Percentiles rank a stretch among this genome's conserved stretches.
Evolutionary conservation across 2,113 vertebrate genomes (phyloP).

Genomic region (Pygoscelis adeliae): DNA sequence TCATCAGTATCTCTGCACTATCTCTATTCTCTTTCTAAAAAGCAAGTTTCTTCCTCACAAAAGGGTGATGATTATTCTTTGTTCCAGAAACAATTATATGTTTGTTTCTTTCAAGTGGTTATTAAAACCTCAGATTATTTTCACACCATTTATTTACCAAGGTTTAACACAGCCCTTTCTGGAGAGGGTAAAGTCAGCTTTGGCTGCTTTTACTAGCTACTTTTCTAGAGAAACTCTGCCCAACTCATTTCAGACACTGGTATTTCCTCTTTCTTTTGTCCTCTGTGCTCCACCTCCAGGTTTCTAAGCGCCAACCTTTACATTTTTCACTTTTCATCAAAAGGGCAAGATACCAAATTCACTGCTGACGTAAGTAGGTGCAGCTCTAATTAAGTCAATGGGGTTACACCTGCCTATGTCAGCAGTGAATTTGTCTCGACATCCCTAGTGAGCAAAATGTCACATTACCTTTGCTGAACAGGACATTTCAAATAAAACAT

Average conservation of each 20-base stretch:
- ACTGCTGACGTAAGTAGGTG: background rate
- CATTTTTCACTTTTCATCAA: slow-evolving; percentile 34
- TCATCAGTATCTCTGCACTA: background rate
- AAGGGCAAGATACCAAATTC: slow-evolving; percentile 34
- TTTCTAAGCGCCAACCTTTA: slow-evolving; percentile 42
- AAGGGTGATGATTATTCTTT: background rate
- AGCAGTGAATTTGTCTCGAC: slow-evolving; percentile 10
- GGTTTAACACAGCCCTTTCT: slow-evolving; percentile 22
- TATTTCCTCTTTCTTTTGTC: slow-evolving; percentile 9
- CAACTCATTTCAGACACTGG: background rate
- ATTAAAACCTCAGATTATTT: slow-evolving; percentile 37
- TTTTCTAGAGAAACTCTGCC: background rate
- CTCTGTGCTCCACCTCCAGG: background rate
- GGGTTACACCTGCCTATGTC: slow-evolving; percentile 3
- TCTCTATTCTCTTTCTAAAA: background rate
- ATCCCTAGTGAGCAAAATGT: slow-evolving; percentile 72
- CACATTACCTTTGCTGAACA: slow-evolving; percentile 71
- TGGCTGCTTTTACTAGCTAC: background rate
- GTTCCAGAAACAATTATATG: background rate
- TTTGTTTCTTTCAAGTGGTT: slow-evolving; percentile 28
- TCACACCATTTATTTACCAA: slow-evolving; percentile 22
- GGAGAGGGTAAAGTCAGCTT: background rate
- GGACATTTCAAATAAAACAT: slow-evolving; percentile 79
- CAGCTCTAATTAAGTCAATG: slow-evolving; percentile 14
- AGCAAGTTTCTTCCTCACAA: background rate